phyloP scores from a whole-genome alignment of 2,113 vertebrate species.

The Rostratula benghalensis region DNA sequence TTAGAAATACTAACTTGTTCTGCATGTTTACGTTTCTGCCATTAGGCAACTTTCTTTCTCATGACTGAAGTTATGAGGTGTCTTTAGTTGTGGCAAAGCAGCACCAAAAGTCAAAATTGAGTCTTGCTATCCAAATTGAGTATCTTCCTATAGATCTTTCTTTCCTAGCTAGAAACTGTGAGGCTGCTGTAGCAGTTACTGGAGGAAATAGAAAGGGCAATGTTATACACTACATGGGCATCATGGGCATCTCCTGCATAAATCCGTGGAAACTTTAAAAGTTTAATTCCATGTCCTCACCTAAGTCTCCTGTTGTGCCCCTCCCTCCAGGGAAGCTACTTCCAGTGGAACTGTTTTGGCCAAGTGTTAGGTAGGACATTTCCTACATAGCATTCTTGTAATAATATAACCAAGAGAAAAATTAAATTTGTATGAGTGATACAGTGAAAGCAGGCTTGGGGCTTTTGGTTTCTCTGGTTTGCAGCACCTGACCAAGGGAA shows the following conservation, averaged over 20 bases:
- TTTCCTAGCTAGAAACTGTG: neutral
- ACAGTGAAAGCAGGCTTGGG: neutral
- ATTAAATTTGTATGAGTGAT: neutral
- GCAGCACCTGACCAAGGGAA: neutral
- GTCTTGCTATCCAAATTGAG: neutral
- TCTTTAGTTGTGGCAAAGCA: neutral
- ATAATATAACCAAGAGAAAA: neutral
- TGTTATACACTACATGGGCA: neutral
- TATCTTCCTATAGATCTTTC: neutral
- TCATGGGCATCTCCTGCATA: neutral
- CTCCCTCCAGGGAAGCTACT: neutral
- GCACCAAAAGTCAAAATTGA: neutral
- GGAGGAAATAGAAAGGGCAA: neutral
- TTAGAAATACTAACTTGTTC: constrained; percentile 12
- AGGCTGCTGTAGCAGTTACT: neutral
- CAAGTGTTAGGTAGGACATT: neutral
- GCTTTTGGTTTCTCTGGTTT: neutral
- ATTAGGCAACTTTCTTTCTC: neutral
- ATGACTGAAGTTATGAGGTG: neutral
- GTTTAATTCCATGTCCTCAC: neutral
- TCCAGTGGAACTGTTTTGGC: neutral
- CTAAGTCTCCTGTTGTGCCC: neutral
- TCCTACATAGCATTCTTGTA: neutral
- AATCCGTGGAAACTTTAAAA: neutral
- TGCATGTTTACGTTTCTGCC: constrained; percentile 6